These are phyloP conservation scores for Synodontis membranacea DNA, from an alignment of 2,113 vertebrate genomes.

Conservation along the genomic window DNA sequence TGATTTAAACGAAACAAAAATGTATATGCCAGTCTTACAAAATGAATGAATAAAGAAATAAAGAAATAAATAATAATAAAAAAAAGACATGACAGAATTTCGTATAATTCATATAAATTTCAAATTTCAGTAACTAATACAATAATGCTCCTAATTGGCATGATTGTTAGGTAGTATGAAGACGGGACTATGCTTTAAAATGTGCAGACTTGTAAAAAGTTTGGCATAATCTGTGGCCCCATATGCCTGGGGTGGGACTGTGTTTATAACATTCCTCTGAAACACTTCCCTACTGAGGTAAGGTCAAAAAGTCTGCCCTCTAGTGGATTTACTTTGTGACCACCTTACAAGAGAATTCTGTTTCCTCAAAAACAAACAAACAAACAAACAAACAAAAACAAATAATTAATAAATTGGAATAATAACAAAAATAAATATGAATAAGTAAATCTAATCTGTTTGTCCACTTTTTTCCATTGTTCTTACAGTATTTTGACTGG, in stretches of 20 bases:
- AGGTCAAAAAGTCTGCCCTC: slow-evolving; percentile 61
- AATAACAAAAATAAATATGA: neutral
- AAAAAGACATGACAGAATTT: neutral
- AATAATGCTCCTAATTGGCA: neutral
- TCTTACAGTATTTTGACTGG: too few species aligned
- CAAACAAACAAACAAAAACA: neutral
- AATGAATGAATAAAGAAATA: neutral
- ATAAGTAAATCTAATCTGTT: neutral
- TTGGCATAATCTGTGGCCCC: neutral
- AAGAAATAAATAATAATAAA: neutral
- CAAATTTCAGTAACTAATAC: neutral
- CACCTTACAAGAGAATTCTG: neutral
- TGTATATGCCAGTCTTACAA: neutral
- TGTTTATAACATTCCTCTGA: slow-evolving; percentile 23
- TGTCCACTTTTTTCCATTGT: neutral
- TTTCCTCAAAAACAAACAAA: neutral
- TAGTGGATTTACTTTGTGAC: slow-evolving; percentile 58
- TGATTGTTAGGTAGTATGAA: neutral
- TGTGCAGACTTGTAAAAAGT: neutral
- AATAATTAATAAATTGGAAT: neutral
- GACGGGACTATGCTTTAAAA: slow-evolving; percentile 22
- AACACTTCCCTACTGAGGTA: neutral
- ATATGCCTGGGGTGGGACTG: slow-evolving; percentile 14
- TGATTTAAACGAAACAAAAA: neutral
- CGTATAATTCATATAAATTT: too few species aligned